Evolutionary conservation across 2,888 invertebrate species (phyloP), one percentile per base, ranked within the genome.

Genomic region (Axea sp.): DNA sequence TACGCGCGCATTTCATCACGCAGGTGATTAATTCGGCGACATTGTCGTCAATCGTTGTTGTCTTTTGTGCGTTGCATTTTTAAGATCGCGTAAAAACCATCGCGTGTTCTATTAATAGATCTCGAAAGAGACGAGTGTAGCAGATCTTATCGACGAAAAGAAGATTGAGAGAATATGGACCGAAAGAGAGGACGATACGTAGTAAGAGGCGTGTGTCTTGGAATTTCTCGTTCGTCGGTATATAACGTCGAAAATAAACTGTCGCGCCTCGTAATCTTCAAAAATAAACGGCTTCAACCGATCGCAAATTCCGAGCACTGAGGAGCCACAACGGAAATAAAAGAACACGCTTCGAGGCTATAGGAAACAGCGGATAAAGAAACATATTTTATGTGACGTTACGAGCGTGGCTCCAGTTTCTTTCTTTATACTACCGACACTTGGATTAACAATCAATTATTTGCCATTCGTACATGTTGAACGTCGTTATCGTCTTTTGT

Each of bases 241-340:
- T 60, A 71, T 55, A 71, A 76, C 73, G 79, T 79, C 79, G 73
- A 77, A 77, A 79, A 77, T 79, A 77, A 79, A 79, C 78, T 77
- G 77, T 77, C 76, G 78, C 77, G 77, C 73, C 77, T 79, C 78
- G 78, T 79, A 79, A 79, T 79, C 77, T 79, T 77, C 75, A 73
- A 77, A 77, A 77, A 79, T 77, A 77, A 79, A 79, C 76, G 74
- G 69, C 74, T 75, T 69, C 69, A 60, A 74, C 74, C 76, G 74
- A 76, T 74, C 76, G 77, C 76, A 72, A 75, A 75, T 77, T 77
- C 72, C 73, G 65, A 60, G 55, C 62, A 53, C 65, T 35, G 68
- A 53, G 64, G 71, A 60, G 69, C 60, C 68, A 64, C 62, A 75
- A 73, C 69, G 74, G 69, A 69, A 74, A 69, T 64, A 74, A 69